Conservation (phyloP, 2,888 invertebrate species). For the Stenodema calcarata region DNA sequence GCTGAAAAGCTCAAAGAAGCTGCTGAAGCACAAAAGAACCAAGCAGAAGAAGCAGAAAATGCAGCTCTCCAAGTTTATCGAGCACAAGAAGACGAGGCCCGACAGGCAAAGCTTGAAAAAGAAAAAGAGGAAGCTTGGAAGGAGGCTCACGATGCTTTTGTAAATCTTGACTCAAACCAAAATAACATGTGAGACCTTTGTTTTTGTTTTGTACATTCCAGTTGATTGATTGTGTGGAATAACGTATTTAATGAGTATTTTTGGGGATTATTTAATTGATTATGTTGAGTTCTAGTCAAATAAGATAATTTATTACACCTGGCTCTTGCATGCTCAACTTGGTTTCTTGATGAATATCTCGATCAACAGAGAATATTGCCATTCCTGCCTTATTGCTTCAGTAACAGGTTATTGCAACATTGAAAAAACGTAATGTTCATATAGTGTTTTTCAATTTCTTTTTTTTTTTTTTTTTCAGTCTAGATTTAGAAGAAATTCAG, state of each 20-base stretch:
- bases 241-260: too few species aligned
- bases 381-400: too few species aligned
- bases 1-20: slow-evolving; percentile 82
- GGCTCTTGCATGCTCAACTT: too few species aligned
- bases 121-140: slow-evolving; percentile 67
- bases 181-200: slow-evolving; percentile 67
- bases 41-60: slow-evolving; percentile 76
- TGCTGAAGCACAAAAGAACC: slow-evolving; percentile 74
- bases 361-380: too few species aligned
- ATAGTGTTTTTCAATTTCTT: too few species aligned
- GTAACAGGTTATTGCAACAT: too few species aligned
- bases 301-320: too few species aligned
- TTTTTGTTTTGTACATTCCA: not conserved
- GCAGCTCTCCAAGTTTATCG: slow-evolving; percentile 79
- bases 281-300: too few species aligned
- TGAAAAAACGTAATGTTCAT: too few species aligned
- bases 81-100: slow-evolving; percentile 59
- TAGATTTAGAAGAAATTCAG: slow-evolving; percentile 74
- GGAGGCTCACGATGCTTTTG: slow-evolving; percentile 78
- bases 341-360: too few species aligned
- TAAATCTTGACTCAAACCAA: slow-evolving; percentile 78
- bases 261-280: too few species aligned
- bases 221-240: too few species aligned
- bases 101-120: slow-evolving; percentile 68
- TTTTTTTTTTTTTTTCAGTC: slow-evolving; percentile 60